These are phyloP conservation scores for Gadus macrocephalus DNA, from an alignment of 2,113 vertebrate genomes.

Conservation along the genomic window DNA sequence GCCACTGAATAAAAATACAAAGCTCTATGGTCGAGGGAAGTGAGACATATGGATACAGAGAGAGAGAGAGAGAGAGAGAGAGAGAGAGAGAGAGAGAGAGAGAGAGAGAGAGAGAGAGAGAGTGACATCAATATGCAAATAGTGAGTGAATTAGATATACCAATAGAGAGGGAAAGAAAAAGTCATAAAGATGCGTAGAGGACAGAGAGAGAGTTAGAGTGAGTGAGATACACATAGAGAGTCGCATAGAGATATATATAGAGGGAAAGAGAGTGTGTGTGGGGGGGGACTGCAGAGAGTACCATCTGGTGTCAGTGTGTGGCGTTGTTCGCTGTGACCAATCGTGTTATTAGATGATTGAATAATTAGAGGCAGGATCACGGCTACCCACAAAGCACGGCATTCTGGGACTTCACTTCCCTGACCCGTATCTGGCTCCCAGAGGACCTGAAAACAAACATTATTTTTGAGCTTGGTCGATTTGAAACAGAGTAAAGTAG, in stretches of 20 bases:
- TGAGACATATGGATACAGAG: too few relatives aligned
- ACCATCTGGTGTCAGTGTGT: constrained; percentile 67
- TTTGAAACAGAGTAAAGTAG: not conserved
- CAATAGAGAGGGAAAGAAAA: too few relatives aligned
- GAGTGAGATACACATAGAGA: too few relatives aligned
- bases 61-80: too few relatives aligned
- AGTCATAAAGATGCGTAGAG: too few relatives aligned
- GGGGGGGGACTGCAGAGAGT: constrained; percentile 41
- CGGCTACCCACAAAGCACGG: constrained; percentile 55
- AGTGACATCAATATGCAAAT: too few relatives aligned
- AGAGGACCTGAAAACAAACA: not conserved
- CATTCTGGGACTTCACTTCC: constrained; percentile 45
- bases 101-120: too few relatives aligned
- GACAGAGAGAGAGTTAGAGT: too few relatives aligned
- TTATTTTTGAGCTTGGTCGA: too few relatives aligned
- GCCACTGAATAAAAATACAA: not conserved
- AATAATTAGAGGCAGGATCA: constrained; percentile 68
- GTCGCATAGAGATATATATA: constrained; percentile 36
- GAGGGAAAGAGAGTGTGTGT: constrained; percentile 6
- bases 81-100: too few relatives aligned
- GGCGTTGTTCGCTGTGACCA: constrained; percentile 70
- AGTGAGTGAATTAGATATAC: too few relatives aligned
- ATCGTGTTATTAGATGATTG: constrained; percentile 74
- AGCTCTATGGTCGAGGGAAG: too few relatives aligned
- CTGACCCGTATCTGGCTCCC: constrained; percentile 43